Evolutionary conservation across 1,140 invertebrate genomes (phyloP).

Genomic region (Ephestia elutella): DNA sequence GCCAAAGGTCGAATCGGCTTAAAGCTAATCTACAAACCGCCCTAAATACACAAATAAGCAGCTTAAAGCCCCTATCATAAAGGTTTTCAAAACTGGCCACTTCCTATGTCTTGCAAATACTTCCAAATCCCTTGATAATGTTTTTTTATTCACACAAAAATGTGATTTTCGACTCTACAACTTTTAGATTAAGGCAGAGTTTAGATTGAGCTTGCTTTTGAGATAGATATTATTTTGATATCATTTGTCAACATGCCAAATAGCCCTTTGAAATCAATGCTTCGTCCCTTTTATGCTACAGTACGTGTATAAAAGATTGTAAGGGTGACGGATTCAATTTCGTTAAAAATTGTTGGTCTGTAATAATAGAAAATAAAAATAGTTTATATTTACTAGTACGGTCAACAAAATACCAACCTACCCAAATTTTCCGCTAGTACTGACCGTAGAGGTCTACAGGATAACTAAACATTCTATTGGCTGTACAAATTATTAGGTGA

Average conservation of each 20-base stretch:
- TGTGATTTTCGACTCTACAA: conserved; percentile 16
- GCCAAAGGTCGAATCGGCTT: not conserved
- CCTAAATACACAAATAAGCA: conserved; percentile 21
- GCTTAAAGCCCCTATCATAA: conserved; percentile 41
- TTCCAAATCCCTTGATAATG: conserved; percentile 55
- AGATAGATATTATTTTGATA: conserved; percentile 48
- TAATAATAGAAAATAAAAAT: not conserved
- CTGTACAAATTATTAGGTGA: too few relatives aligned
- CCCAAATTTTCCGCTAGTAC: too few relatives aligned
- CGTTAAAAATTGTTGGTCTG: conserved; percentile 21
- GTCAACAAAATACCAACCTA: too few relatives aligned
- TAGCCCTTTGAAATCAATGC: conserved; percentile 60
- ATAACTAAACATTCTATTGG: too few relatives aligned
- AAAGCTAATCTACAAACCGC: not conserved
- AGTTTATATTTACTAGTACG: too few relatives aligned
- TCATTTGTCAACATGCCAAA: conserved; percentile 62
- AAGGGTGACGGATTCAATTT: conserved; percentile 40
- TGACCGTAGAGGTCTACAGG: too few relatives aligned
- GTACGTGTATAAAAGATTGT: conserved; percentile 33
- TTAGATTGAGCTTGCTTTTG: conserved; percentile 10
- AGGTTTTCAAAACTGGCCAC: conserved; percentile 35
- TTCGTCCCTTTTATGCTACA: conserved; percentile 33
- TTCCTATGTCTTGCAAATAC: conserved; percentile 51
- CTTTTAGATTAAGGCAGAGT: conserved; percentile 1
- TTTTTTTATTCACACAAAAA: conserved; percentile 22